phyloP scores from a whole-genome alignment of 92 coral and sea anemone species.

The Ricordea florida region DNA sequence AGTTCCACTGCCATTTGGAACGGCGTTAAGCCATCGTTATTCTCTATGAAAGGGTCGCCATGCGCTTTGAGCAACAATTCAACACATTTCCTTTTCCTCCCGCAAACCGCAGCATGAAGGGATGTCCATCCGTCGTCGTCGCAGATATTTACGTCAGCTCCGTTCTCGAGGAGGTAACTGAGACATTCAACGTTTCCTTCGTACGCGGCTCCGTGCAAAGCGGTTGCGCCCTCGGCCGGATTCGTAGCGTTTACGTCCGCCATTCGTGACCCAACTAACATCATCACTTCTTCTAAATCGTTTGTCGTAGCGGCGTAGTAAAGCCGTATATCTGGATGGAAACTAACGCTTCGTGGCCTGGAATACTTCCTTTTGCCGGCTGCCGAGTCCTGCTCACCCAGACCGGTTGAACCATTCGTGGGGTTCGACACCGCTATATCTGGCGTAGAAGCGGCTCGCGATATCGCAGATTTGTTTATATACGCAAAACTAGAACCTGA shows the following conservation, averaged over 20 bases:
- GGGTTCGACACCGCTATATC: constrained; percentile 4
- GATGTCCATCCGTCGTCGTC: constrained; percentile 93
- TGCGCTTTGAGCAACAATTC: constrained; percentile 62
- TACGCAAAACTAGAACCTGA: neutral
- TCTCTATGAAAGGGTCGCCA: constrained; percentile 66
- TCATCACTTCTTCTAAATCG: constrained; percentile 72
- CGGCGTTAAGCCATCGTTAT: constrained; percentile 73
- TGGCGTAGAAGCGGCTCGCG: constrained; percentile 37
- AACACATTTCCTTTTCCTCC: constrained; percentile 57
- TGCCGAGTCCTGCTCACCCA: constrained; percentile 16
- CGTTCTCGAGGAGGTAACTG: constrained; percentile 57
- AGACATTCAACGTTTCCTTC: constrained; percentile 77
- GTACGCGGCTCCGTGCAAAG: constrained; percentile 81
- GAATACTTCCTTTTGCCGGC: constrained; percentile 37
- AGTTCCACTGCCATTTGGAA: constrained; percentile 89
- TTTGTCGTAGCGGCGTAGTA: constrained; percentile 85
- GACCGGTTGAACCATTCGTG: neutral
- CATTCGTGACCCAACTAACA: constrained; percentile 74
- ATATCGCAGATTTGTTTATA: constrained; percentile 12
- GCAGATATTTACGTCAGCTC: constrained; percentile 61
- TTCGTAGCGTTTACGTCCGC: constrained; percentile 84
- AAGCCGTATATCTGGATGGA: constrained; percentile 81
- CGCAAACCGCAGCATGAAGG: constrained; percentile 85
- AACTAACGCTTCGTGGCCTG: constrained; percentile 88
- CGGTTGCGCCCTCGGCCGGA: constrained; percentile 90